Percentiles rank a stretch among this genome's conserved stretches.
These are phyloP conservation scores for Clanis bilineata DNA, from an alignment of 2,888 invertebrate species.

Conservation along the genomic window DNA sequence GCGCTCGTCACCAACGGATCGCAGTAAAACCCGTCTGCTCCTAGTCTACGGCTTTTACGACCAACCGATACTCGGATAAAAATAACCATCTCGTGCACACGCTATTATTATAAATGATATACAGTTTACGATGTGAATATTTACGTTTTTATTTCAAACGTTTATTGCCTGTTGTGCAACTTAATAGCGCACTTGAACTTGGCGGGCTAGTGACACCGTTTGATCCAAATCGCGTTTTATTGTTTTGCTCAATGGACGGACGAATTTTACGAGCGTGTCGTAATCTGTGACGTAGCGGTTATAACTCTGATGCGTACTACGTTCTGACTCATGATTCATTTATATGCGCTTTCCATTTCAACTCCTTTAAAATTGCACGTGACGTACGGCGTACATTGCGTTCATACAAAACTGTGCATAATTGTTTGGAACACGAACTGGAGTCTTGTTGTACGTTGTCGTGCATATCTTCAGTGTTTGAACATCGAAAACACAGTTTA, in stretches of 20 bases:
- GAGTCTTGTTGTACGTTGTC: not conserved
- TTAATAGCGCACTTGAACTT: slow-evolving; percentile 80
- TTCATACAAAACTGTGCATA: not conserved
- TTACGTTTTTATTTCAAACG: slow-evolving; percentile 74
- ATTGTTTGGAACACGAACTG: slow-evolving; percentile 1
- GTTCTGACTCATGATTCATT: slow-evolving; percentile 57
- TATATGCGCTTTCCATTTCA: slow-evolving; percentile 66
- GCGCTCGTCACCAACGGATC: slow-evolving; percentile 49
- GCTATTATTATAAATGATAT: slow-evolving; percentile 57
- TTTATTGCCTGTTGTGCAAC: slow-evolving; percentile 77
- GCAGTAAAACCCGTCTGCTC: slow-evolving; percentile 74
- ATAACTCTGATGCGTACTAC: slow-evolving; percentile 61
- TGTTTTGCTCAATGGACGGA: slow-evolving; percentile 76
- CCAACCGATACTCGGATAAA: slow-evolving; percentile 68
- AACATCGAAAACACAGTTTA: not conserved
- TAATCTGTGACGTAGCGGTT: slow-evolving; percentile 70
- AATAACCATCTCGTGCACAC: slow-evolving; percentile 62
- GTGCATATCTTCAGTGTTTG: slow-evolving; percentile 5
- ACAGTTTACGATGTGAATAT: slow-evolving; percentile 58
- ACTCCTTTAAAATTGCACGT: slow-evolving; percentile 21
- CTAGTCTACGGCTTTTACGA: slow-evolving; percentile 78
- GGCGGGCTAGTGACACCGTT: slow-evolving; percentile 77
- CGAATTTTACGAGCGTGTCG: slow-evolving; percentile 75
- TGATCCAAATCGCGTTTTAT: slow-evolving; percentile 79
- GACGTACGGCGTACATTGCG: not conserved